Evolutionary conservation across 2,888 invertebrate species (phyloP).

Genomic region (Halictus quadricinctus): DNA sequence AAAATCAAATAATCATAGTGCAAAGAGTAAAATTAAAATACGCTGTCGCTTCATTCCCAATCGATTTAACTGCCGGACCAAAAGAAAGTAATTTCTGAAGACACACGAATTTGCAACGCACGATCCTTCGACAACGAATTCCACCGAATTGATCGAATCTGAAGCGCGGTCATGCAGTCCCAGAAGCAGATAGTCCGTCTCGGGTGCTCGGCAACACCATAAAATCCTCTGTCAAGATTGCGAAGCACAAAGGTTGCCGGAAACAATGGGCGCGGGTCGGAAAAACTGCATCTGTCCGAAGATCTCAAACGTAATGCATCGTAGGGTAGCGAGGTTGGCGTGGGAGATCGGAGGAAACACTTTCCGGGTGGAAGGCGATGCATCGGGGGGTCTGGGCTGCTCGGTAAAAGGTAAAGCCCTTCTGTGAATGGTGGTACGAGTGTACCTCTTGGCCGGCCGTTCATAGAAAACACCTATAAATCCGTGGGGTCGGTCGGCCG

Average conservation of each 20-base stretch:
- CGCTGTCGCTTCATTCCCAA: background rate
- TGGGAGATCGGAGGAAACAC: background rate
- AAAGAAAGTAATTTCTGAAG: background rate
- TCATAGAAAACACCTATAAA: conserved; percentile 64
- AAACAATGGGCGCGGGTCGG: background rate
- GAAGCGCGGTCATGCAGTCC: background rate
- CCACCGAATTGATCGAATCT: background rate
- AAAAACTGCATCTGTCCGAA: conserved; percentile 8
- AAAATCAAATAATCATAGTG: no score
- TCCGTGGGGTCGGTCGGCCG: conserved; percentile 49
- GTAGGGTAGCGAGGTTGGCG: background rate
- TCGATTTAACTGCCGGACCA: background rate
- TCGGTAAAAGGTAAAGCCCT: conserved; percentile 14
- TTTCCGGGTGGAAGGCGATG: conserved; percentile 4
- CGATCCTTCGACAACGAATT: background rate
- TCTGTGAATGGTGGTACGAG: background rate
- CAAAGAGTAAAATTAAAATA: no score
- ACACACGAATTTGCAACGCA: background rate
- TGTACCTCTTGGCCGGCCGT: conserved; percentile 35
- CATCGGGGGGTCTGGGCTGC: background rate
- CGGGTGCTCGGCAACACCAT: background rate
- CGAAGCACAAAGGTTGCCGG: background rate
- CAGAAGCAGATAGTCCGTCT: background rate
- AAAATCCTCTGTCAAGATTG: background rate
- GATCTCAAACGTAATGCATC: conserved; percentile 4